Base-by-base conservation (phyloP, 2,113 vertebrate species). In the Python bivittatus region DNA sequence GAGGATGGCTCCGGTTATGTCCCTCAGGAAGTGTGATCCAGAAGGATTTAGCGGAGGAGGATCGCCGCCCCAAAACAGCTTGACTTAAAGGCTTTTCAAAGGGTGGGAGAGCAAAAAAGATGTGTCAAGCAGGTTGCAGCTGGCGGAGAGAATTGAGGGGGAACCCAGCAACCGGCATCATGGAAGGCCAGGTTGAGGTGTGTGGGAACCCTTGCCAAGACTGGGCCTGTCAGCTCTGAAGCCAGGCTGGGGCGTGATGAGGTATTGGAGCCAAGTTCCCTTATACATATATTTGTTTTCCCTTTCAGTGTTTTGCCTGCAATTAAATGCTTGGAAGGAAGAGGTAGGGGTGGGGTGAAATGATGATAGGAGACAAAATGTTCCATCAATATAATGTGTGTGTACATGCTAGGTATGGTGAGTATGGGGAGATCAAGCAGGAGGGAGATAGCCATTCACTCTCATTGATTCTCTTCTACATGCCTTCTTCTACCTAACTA, bases 181-280 rank as follows among this genome's bases (percentile, higher is more conserved):
- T 44, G 86, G 86, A 44, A 27, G 61, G 61, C 84, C 54, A 27
- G 42, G 85, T 68, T 38, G 89, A 60, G 48, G 57, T 13, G 48
- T 54, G 38, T 3, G 38, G 86, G 87, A 91, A 61, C 87, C 86
- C 27, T 25, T 8, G 17, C 90, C 93, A 83, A 23, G 72, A 84
- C 17, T 6, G 27, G 84, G 61, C 92, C 92, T 57, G 84, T 48
- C 92, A 52, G 89, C 92, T 83, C 53, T n/a, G 84, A 90, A 61
- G 89, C 92, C 52, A n/a, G 23, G 38, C 60, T 79, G 84, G 88
- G 61, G 84, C 83, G 27, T 83, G 89, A 92, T 92, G 91, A 92
- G 91, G 91, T 92, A 92, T 84, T 11, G 72, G 72, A 54, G 91
- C 56, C 91, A 64, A 64, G 88, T 61, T 53, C 88, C 48, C 25